Conservation (phyloP, 2,797 vertebrate species). For the Aplochiton taeniatus region DNA sequence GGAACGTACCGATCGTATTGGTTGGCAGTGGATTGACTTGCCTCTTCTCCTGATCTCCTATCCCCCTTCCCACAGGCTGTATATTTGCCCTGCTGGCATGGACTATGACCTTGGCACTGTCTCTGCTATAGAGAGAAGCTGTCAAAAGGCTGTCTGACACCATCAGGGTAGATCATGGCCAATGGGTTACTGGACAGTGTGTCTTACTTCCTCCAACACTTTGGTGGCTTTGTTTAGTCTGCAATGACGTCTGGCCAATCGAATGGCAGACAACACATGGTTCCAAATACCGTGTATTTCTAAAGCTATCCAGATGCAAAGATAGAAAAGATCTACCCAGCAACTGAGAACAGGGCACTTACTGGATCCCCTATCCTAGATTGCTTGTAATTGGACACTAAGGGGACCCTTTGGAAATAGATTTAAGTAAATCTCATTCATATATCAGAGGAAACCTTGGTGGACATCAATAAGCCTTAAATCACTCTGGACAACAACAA, state of each 20-base stretch:
- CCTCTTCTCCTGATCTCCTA: no score
- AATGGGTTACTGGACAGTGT: not conserved
- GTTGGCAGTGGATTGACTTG: no score
- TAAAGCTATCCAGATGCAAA: no score
- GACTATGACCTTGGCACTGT: no score
- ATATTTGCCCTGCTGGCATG: no score
- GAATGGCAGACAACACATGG: no score
- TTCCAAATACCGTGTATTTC: no score
- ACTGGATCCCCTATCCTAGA: not conserved
- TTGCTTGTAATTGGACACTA: constrained; percentile 11
- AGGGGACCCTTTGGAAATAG: constrained; percentile 18
- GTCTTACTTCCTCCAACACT: not conserved
- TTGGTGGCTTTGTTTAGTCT: no score
- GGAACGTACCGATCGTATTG: no score
- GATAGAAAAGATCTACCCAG: not conserved
- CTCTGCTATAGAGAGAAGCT: constrained; percentile 9
- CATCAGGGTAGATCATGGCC: constrained; percentile 24
- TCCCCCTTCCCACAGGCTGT: no score
- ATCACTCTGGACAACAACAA: not conserved
- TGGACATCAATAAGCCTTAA: not conserved
- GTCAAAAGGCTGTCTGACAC: constrained; percentile 33
- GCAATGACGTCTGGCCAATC: no score
- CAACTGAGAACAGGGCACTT: not conserved
- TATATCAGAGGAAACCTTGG: constrained; percentile 7
- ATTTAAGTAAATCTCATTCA: constrained; percentile 24